Base-by-base conservation (phyloP, 2,113 vertebrate genomes). In the Callorhinus ursinus region DNA sequence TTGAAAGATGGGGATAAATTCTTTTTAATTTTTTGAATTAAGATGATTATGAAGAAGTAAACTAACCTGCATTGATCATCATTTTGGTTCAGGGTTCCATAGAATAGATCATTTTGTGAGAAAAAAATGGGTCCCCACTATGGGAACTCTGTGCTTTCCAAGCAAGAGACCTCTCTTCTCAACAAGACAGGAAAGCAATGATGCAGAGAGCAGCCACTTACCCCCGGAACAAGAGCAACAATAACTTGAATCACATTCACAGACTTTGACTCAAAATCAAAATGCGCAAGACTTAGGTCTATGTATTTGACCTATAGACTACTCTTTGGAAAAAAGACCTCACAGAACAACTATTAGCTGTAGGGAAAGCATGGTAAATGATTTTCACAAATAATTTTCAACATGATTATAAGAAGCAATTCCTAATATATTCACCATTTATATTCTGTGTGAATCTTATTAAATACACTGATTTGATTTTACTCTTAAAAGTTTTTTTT, bases 341-440 rank as follows among this genome's bases (percentile, higher is more conserved):
- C 90, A 57, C 26, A 79, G 67, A 82, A 94, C 71, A 95, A 22
- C 39, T 57, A 14, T 49, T 21, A 67, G 31, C 46, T 46, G 0
- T 28, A 80, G 65, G 59, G 10, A 79, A 86, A 87, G 3, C 19
- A 57, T 77, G 51, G 24, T 76, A 87, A 91, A 42, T 88, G 51
- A 74, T 84, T 95, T 94, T 94, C 74, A 91, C 36, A 88, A 69
- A 74, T 33, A 61, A 71, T 74, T 95, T 84, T 24, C n/a, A 74
- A 72, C 19, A 24, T 76, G 72, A 80, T n/a, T 81, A 18, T 89
- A 80, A 83, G 79, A 76, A 49, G n/a, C 31, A 42, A 0, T 88
- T 80, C 16, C 33, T 49, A 61, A 55, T 33, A 31, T 21, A 87
- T 6, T 90, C 12, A 31, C 2, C 5, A 46, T 14, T 14, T 79